These are phyloP conservation scores for Lasioglossum calceatum DNA, from an alignment of 2,888 invertebrate species.

Conservation along the genomic window DNA sequence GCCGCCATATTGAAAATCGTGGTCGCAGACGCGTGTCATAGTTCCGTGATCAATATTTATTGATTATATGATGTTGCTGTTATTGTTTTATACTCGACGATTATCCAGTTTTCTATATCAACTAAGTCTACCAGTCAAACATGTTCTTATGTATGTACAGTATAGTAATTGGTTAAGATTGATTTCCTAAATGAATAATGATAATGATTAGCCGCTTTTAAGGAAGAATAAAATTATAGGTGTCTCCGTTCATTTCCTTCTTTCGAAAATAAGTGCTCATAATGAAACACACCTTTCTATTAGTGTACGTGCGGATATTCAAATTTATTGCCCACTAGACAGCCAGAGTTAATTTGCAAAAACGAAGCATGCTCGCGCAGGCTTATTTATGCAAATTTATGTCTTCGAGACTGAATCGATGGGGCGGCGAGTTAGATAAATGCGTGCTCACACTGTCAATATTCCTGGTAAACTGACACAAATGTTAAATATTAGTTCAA, in stretches of 20 bases:
- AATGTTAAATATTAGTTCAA: not conserved
- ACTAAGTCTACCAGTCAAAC: not conserved
- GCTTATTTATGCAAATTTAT: not conserved
- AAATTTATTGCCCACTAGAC: not conserved
- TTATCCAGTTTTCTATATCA: not conserved
- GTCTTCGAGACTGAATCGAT: not conserved
- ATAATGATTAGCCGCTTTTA: not conserved
- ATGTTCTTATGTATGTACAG: not conserved
- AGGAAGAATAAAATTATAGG: not conserved
- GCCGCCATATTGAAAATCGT: slow-evolving; percentile 8
- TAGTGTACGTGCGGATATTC: not conserved
- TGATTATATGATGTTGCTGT: not conserved
- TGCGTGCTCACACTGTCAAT: not conserved
- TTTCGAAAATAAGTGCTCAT: not conserved
- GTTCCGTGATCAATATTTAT: slow-evolving; percentile 1
- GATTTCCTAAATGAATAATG: not conserved
- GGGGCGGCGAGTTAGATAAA: not conserved
- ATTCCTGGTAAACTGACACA: not conserved
- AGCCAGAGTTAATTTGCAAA: not conserved
- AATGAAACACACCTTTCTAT: not conserved
- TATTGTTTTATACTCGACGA: not conserved
- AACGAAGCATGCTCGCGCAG: not conserved
- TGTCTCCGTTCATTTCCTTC: not conserved
- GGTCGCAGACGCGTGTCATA: not conserved
- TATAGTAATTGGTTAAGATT: not conserved